A percentile compares a stretch with the other conserved stretches of the same genome.
Conservation (phyloP, 2,797 vertebrate genomes). For the Alosa sapidissima region DNA sequence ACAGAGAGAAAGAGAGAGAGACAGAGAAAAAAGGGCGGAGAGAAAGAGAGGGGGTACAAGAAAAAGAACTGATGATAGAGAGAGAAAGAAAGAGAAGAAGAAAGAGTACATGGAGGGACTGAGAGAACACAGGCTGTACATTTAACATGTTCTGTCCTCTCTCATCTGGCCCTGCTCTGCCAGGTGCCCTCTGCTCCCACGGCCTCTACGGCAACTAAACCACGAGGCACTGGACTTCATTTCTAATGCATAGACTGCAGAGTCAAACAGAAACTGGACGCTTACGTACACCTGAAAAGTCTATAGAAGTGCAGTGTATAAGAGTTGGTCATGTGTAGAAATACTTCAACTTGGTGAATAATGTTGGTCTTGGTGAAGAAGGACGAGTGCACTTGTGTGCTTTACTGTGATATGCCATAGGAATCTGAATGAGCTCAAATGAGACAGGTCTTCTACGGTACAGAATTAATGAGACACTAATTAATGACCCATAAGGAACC, state of each 20-base stretch:
- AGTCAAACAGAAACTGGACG: background rate
- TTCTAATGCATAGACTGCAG: background rate
- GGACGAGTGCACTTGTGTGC: too few species aligned
- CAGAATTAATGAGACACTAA: too few species aligned
- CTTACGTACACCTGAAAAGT: background rate
- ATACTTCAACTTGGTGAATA: too few species aligned
- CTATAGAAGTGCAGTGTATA: too few species aligned
- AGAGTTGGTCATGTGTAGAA: too few species aligned
- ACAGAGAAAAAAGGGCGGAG: background rate
- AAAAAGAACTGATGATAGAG: background rate
- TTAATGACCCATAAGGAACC: too few species aligned
- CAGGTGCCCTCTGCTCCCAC: background rate
- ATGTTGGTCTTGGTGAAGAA: too few species aligned
- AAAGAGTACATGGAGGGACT: slow-evolving; percentile 2
- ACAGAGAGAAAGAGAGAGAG: slow-evolving; percentile 12
- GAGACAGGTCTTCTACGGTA: too few species aligned
- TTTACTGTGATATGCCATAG: too few species aligned
- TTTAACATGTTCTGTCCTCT: slow-evolving; percentile 8
- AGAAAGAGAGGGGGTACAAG: background rate
- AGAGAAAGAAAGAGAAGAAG: background rate
- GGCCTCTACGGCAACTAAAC: background rate
- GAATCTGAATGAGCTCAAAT: too few species aligned
- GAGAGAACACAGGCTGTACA: slow-evolving; percentile 8
- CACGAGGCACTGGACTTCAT: background rate
- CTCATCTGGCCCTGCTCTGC: background rate